Base-by-base conservation (phyloP, 2,888 invertebrate genomes). In the Epicampocera succincta region DNA sequence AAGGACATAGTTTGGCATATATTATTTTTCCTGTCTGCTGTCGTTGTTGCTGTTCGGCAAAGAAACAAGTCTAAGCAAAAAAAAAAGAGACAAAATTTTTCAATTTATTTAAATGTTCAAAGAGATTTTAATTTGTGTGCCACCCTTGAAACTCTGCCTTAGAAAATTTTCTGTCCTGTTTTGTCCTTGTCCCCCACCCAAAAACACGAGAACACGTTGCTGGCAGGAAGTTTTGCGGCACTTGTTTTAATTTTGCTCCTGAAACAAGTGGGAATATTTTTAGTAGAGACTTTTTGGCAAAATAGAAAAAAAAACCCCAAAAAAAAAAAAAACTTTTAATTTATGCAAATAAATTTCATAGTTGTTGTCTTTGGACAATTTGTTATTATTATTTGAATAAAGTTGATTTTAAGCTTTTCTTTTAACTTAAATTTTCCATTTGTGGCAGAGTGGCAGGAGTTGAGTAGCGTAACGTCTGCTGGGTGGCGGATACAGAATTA, bases 271-370 rank as follows among this genome's bases (percentile, higher is more conserved):
- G 65, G 40, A 65, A 74, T 56, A 56, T 48, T 74, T 73, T 46
- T 17, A 9, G n/a, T 33, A 56, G 52, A 66, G 38, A 25, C 17
- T 48, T 42, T 58, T 48, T 63, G 54, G 29, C 13, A 1, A 3
- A 3, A 17, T 44, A 29, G 6, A 44, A 44, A 13, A 13, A 13
- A 13, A 5, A 21, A 21, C n/a, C n/a, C n/a, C n/a, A n/a, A n/a
- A n/a, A 56, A 29, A 38, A 54, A 69, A 54, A 33, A 58, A 56
- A 77, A 78, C 42, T 52, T 77, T 74, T 82, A 82, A 82, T 82
- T 77, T 82, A 82, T 82, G 77, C 68, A 82, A 82, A 77, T 78
- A 74, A 74, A 63, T 69, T 56, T 68, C 46, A 21, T 72, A 65
- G 61, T 65, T 69, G 42, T 65, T 75, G 63, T 75, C 50, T 33